Evolutionary conservation across 2,888 invertebrate species (phyloP).

Genomic region (Amorpha juglandis): DNA sequence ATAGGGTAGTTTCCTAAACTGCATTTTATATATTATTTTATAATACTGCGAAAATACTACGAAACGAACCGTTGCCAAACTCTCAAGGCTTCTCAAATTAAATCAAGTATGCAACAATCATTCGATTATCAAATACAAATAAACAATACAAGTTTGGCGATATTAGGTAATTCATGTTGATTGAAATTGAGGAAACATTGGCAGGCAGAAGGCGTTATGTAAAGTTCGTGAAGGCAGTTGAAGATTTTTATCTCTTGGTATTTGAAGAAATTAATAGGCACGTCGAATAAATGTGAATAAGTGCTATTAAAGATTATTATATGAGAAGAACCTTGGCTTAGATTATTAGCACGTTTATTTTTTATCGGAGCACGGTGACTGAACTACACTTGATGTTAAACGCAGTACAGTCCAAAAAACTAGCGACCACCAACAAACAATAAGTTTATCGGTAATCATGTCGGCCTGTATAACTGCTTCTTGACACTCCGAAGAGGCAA

Average conservation of each 20-base stretch:
- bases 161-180: constrained; percentile 5
- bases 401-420: too few relatives aligned
- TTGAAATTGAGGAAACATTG: constrained; percentile 10
- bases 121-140: constrained; percentile 2
- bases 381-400: too few relatives aligned
- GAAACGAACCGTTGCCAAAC: neutral
- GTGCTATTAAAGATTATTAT: neutral
- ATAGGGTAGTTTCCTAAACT: too few relatives aligned
- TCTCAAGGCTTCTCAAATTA: neutral
- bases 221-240: constrained; percentile 2
- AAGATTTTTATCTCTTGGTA: constrained; percentile 8
- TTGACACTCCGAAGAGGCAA: too few relatives aligned
- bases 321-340: too few relatives aligned
- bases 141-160: neutral
- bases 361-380: too few relatives aligned
- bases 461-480: too few relatives aligned
- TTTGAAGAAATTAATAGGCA: constrained; percentile 6
- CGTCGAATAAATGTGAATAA: neutral
- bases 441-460: too few relatives aligned
- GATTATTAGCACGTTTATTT: too few relatives aligned
- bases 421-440: too few relatives aligned
- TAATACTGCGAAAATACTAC: too few relatives aligned
- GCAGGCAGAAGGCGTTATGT: neutral
- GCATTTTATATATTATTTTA: too few relatives aligned
- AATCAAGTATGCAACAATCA: constrained; percentile 32